Evolutionary conservation across 2,797 vertebrate species (phyloP).

Genomic region (Rachycentron canadum): DNA sequence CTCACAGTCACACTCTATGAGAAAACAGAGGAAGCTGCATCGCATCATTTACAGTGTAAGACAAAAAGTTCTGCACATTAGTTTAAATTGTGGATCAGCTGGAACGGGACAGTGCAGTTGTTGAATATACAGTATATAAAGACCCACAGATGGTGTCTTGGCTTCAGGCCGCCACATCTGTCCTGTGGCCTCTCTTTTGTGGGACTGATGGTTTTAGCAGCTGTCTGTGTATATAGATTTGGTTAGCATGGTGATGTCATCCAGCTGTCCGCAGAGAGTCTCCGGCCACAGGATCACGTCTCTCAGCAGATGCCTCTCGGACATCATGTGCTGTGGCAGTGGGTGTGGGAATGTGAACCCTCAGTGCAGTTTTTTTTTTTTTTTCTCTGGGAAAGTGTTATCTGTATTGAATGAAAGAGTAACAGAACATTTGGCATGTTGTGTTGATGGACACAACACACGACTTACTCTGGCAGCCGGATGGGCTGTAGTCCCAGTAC

Average conservation of each 20-base stretch:
- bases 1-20: conserved; percentile 91
- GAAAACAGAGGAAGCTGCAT: conserved; percentile 23
- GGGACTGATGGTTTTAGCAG: conserved; percentile 58
- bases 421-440: conserved; percentile 22
- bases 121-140: conserved; percentile 20
- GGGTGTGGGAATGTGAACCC: conserved; percentile 66
- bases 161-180: conserved; percentile 66
- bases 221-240: conserved; percentile 49
- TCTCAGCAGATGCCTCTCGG: conserved; percentile 59
- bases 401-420: conserved; percentile 18
- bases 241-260: conserved; percentile 64
- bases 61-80: conserved; percentile 22
- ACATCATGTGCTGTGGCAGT: conserved; percentile 56
- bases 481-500: conserved; percentile 85
- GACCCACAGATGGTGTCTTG: conserved; percentile 51
- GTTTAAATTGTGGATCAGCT: conserved; percentile 22
- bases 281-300: conserved; percentile 38
- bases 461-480: conserved; percentile 88
- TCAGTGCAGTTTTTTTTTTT: conserved; percentile 16
- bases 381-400: conserved; percentile 41
- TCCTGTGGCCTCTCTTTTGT: conserved; percentile 46
- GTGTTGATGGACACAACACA: not conserved
- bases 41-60: conserved; percentile 18
- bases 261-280: conserved; percentile 44
- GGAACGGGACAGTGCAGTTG: conserved; percentile 30